phyloP scores from a whole-genome alignment of 2,888 invertebrate species.

The Pocota personata region DNA sequence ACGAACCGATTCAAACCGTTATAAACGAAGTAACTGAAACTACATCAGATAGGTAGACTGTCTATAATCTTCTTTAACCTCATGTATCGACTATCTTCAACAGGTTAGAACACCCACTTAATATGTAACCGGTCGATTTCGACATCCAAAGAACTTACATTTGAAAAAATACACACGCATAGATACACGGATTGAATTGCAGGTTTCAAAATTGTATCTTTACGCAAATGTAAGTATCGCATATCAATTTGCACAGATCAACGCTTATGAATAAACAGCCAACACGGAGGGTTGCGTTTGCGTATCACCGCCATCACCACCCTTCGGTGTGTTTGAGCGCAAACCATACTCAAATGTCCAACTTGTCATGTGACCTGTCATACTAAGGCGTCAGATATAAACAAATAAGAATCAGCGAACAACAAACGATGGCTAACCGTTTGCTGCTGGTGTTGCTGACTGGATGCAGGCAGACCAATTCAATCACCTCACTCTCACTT shows the following conservation, averaged over 20 bases:
- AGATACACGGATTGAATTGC: conserved; percentile 31
- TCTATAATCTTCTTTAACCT: neutral
- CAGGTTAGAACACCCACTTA: conserved; percentile 5
- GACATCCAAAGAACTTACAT: conserved; percentile 29
- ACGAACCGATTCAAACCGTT: no score
- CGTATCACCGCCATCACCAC: neutral
- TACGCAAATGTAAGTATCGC: conserved; percentile 64
- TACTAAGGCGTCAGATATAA: conserved; percentile 66
- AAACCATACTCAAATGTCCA: conserved; percentile 35
- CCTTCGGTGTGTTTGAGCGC: conserved; percentile 16
- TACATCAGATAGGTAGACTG: neutral
- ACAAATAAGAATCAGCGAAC: conserved; percentile 64
- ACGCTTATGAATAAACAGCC: conserved; percentile 37
- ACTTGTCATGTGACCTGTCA: conserved; percentile 67
- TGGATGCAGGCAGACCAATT: conserved; percentile 44
- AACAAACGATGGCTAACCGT: conserved; percentile 40
- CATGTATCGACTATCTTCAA: neutral
- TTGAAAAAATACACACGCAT: conserved; percentile 15
- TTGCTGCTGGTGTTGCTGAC: conserved; percentile 23
- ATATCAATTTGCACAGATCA: conserved; percentile 56
- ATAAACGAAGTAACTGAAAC: neutral
- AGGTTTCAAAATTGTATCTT: conserved; percentile 54
- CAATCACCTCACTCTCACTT: conserved; percentile 52
- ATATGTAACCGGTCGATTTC: neutral
- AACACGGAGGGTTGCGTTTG: conserved; percentile 46